These are phyloP conservation scores for Agrochola lychnidis DNA, from an alignment of 2,888 invertebrate species.

Conservation along the genomic window DNA sequence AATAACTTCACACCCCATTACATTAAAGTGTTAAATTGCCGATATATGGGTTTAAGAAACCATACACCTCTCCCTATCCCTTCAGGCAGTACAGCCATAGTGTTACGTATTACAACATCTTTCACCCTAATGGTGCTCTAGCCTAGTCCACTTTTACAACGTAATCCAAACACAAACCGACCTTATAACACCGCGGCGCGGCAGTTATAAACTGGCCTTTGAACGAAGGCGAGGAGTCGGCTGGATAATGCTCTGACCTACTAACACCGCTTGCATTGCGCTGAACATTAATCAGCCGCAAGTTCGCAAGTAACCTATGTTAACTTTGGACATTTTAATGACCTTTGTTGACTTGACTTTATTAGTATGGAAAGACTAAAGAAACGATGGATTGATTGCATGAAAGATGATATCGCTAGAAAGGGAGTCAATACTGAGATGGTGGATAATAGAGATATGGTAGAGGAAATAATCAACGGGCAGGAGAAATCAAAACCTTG, in stretches of 20 bases:
- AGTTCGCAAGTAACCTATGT: slow-evolving; percentile 1
- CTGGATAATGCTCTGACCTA: slow-evolving; percentile 53
- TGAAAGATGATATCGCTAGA: not conserved
- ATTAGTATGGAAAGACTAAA: not conserved
- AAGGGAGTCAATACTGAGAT: too few relatives aligned
- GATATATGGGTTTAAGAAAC: too few relatives aligned
- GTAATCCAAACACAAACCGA: slow-evolving; percentile 24
- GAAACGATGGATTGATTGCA: too few relatives aligned
- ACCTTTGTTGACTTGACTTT: not conserved
- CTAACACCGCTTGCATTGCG: slow-evolving; percentile 40
- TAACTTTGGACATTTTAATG: not conserved
- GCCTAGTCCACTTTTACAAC: slow-evolving; percentile 15
- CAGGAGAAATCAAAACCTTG: too few relatives aligned
- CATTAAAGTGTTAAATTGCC: too few relatives aligned
- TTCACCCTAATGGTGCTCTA: not conserved
- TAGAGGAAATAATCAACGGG: too few relatives aligned
- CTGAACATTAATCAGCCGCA: slow-evolving; percentile 6
- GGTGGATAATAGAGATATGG: too few relatives aligned
- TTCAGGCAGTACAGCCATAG: too few relatives aligned
- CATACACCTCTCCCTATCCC: too few relatives aligned
- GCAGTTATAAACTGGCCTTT: slow-evolving; percentile 44
- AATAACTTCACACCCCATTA: not conserved
- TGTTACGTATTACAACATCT: too few relatives aligned
- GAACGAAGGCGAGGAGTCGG: slow-evolving; percentile 23
- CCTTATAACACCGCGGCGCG: slow-evolving; percentile 27